These are phyloP conservation scores for Psittacus erithacus DNA, from an alignment of 2,113 vertebrate genomes.

Conservation along the genomic window DNA sequence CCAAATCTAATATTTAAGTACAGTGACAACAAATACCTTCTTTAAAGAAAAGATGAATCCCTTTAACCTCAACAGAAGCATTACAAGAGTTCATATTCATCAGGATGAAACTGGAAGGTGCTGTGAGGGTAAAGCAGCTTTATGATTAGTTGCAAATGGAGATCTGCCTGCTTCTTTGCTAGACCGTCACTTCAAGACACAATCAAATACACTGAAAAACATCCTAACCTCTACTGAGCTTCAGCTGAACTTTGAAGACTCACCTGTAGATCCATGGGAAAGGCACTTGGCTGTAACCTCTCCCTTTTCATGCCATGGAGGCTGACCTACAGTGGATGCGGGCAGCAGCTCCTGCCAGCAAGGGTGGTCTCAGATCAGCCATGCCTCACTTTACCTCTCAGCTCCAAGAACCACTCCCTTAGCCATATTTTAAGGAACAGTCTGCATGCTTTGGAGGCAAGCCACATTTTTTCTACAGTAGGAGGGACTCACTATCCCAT, in stretches of 20 bases:
- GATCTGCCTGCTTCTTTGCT: background rate
- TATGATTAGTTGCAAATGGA: background rate
- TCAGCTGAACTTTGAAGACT: background rate
- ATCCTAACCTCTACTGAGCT: background rate
- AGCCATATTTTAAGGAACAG: background rate
- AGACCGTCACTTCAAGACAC: background rate
- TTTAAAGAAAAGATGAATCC: background rate
- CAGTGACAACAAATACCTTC: background rate
- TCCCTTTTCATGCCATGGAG: background rate
- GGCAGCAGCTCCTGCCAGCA: background rate
- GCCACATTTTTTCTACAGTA: background rate
- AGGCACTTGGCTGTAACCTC: background rate
- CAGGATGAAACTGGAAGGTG: background rate
- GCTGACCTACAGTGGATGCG: background rate
- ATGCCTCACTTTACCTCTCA: background rate
- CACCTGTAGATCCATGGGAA: background rate
- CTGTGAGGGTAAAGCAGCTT: background rate
- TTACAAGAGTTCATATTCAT: background rate
- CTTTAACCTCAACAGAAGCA: background rate
- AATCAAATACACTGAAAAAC: background rate
- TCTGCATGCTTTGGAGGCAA: accelerated
- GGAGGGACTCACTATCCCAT: background rate
- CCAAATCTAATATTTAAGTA: background rate
- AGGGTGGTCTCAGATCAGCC: background rate
- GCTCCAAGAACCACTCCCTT: background rate